These are phyloP conservation scores for Stomatorhinus walkeri DNA, from an alignment of 2,797 vertebrate species.

Conservation along the genomic window DNA sequence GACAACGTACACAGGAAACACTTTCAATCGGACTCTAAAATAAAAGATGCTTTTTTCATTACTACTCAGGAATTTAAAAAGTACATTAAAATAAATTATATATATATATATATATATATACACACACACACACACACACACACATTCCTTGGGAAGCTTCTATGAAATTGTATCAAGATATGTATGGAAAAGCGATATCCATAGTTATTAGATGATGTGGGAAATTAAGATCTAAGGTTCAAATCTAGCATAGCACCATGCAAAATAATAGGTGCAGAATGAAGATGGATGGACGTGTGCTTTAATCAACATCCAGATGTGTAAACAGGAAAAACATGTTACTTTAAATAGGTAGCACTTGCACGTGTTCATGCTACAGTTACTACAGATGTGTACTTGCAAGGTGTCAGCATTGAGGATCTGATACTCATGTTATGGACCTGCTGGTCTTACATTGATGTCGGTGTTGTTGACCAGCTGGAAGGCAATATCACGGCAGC, in stretches of 20 bases:
- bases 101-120: neutral
- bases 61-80: neutral
- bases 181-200: neutral
- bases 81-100: neutral
- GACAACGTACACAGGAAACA: neutral
- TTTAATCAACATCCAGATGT: neutral
- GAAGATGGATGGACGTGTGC: neutral
- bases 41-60: neutral
- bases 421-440: neutral
- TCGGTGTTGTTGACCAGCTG: constrained; percentile 66
- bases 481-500: constrained; percentile 62
- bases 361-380: neutral
- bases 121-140: neutral
- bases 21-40: neutral
- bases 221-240: neutral
- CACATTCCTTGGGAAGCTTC: neutral
- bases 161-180: neutral
- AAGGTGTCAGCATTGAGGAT: neutral
- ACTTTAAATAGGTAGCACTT: neutral
- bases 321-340: neutral
- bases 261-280: neutral
- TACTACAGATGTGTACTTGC: neutral
- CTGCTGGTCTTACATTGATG: constrained; percentile 59
- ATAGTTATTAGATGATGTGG: neutral
- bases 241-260: neutral